Percentiles rank a stretch among this genome's conserved stretches.
These are phyloP conservation scores for Drosophila oshimai DNA, from an alignment of 1,140 invertebrate genomes.

Conservation along the genomic window DNA sequence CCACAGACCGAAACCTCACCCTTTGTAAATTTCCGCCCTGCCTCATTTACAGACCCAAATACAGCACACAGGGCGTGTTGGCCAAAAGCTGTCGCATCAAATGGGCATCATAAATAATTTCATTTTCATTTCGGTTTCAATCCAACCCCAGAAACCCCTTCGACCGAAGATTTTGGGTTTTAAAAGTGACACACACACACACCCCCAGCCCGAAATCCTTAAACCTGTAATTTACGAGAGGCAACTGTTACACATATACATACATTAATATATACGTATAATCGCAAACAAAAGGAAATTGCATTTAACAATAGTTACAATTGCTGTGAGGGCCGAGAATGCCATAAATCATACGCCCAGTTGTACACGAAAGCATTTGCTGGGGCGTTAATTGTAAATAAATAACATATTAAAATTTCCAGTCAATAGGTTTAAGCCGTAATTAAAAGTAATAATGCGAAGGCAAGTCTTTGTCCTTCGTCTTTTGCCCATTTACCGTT, in stretches of 20 bases:
- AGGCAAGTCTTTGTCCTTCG: constrained; percentile 29
- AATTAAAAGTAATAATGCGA: constrained; percentile 80
- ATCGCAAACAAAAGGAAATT: constrained; percentile 40
- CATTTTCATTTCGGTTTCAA: constrained; percentile 61
- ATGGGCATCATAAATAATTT: constrained; percentile 74
- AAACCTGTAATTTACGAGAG: constrained; percentile 48
- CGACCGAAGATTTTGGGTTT: constrained; percentile 36
- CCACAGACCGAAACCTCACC: not conserved
- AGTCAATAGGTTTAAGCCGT: constrained; percentile 78
- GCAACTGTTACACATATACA: constrained; percentile 60
- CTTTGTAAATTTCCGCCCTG: not conserved
- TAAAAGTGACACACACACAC: constrained; percentile 25
- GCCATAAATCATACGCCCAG: constrained; percentile 76
- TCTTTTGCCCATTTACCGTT: not conserved
- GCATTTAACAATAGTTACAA: constrained; percentile 59
- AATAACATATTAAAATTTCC: constrained; percentile 81
- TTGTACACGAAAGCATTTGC: constrained; percentile 64
- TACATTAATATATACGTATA: not conserved
- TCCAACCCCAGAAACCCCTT: constrained; percentile 27
- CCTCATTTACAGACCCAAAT: not conserved
- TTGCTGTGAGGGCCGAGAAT: constrained; percentile 31
- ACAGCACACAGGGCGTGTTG: constrained; percentile 7
- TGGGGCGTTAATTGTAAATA: constrained; percentile 77
- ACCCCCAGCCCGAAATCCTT: not conserved
- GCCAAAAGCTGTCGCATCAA: constrained; percentile 65